Evolutionary conservation across 2,113 vertebrate genomes (phyloP).

Genomic region (Sinocyclocheilus rhinocerous): DNA sequence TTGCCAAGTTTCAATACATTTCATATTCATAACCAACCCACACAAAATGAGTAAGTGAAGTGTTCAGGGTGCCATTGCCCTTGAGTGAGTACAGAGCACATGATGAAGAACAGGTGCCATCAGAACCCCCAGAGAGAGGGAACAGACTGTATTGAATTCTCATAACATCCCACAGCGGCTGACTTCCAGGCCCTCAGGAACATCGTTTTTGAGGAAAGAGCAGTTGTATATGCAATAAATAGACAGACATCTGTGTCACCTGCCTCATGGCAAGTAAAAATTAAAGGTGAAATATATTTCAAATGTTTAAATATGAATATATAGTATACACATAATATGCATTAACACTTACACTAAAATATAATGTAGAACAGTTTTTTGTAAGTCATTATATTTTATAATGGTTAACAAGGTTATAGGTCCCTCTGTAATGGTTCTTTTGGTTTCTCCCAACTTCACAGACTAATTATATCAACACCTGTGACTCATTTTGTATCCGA

Average conservation of each 20-base stretch:
- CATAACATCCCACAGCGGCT: conserved; percentile 26
- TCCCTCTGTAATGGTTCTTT: too few relatives aligned
- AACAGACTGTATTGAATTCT: conserved; percentile 20
- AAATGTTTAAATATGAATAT: background rate
- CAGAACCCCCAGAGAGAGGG: background rate
- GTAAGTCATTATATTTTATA: too few relatives aligned
- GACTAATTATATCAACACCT: too few relatives aligned
- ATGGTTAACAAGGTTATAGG: too few relatives aligned
- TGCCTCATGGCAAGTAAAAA: background rate
- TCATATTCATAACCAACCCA: conserved; percentile 18
- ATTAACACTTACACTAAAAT: background rate
- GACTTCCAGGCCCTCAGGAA: background rate
- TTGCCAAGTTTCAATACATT: background rate
- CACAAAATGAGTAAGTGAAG: conserved; percentile 32
- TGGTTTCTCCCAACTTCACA: too few relatives aligned
- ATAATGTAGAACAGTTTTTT: background rate
- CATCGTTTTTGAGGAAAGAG: background rate
- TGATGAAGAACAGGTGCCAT: conserved; percentile 24
- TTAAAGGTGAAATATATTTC: background rate
- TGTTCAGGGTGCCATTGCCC: conserved; percentile 1
- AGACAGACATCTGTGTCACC: background rate
- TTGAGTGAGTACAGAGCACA: conserved; percentile 20
- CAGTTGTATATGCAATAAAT: background rate
- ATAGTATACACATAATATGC: background rate
- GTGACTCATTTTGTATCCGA: too few relatives aligned